Evolutionary conservation across 2,888 invertebrate species (phyloP).

Genomic region (Nebria brevicollis): DNA sequence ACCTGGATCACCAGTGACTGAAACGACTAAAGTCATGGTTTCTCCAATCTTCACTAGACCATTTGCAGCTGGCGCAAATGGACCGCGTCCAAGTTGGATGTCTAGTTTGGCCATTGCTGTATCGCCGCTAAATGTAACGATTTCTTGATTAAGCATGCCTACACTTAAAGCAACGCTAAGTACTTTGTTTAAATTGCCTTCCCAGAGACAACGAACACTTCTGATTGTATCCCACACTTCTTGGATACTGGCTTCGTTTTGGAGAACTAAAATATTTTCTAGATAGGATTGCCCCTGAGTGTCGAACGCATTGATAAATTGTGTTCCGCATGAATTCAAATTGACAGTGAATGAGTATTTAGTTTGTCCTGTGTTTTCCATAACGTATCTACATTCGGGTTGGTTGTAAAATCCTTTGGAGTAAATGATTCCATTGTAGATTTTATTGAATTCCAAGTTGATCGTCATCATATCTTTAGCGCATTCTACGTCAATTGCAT

Average conservation of each 20-base stretch:
- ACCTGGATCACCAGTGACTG: constrained; percentile 81
- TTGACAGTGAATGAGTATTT: constrained; percentile 80
- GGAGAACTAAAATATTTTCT: constrained; percentile 80
- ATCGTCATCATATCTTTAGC: constrained; percentile 87
- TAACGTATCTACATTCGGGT: constrained; percentile 78
- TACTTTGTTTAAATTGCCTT: constrained; percentile 81
- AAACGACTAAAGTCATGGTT: constrained; percentile 81
- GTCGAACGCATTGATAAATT: constrained; percentile 81
- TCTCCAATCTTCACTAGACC: constrained; percentile 85
- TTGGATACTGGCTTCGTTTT: constrained; percentile 81
- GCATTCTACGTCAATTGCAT: constrained; percentile 79
- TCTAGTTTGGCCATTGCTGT: constrained; percentile 82
- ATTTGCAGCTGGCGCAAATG: constrained; percentile 78
- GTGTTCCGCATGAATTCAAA: constrained; percentile 80
- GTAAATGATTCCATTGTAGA: constrained; percentile 82
- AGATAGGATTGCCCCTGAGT: constrained; percentile 82
- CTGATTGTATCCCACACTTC: constrained; percentile 83
- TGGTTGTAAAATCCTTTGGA: constrained; percentile 78
- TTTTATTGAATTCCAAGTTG: constrained; percentile 79
- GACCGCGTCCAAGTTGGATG: constrained; percentile 80
- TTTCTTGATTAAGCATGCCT: constrained; percentile 82
- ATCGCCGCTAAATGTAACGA: constrained; percentile 86
- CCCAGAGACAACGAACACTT: constrained; percentile 82
- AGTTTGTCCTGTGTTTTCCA: constrained; percentile 74
- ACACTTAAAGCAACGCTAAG: constrained; percentile 79